phyloP scores from a whole-genome alignment of 2,797 vertebrate genomes.

The Glyptemys insculpta region DNA sequence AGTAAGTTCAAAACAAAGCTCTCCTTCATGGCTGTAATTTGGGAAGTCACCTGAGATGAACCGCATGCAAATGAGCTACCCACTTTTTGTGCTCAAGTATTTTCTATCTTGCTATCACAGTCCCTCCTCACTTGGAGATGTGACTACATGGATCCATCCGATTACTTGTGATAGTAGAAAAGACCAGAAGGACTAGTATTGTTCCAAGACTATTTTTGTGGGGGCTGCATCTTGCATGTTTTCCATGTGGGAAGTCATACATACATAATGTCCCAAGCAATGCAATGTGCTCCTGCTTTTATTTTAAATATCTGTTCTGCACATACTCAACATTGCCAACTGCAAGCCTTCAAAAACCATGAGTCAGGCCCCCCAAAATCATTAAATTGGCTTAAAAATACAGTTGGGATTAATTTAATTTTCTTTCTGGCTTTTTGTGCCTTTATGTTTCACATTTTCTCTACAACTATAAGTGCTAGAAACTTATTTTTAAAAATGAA shows the following conservation, averaged over 20 bases:
- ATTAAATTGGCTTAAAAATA: not conserved
- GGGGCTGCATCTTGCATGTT: constrained; percentile 19
- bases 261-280: not conserved
- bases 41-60: not conserved
- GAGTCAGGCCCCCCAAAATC: not conserved
- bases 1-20: not conserved
- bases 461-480: not conserved
- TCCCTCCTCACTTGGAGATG: not conserved
- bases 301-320: not conserved
- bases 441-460: not conserved
- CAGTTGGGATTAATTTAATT: not conserved
- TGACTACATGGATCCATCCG: not conserved
- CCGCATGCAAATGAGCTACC: not conserved
- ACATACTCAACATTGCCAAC: not conserved
- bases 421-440: accelerated
- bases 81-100: not conserved
- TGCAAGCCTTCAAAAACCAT: not conserved
- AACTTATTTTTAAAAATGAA: not conserved
- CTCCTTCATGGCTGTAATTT: not conserved
- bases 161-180: not conserved
- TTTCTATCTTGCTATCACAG: not conserved
- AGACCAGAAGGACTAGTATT: not conserved
- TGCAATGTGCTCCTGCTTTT: not conserved
- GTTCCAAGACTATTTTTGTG: constrained; percentile 13
- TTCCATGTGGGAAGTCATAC: constrained; percentile 14